phyloP scores from a whole-genome alignment of 2,113 vertebrate genomes.

The Spizaetus ornatus region DNA sequence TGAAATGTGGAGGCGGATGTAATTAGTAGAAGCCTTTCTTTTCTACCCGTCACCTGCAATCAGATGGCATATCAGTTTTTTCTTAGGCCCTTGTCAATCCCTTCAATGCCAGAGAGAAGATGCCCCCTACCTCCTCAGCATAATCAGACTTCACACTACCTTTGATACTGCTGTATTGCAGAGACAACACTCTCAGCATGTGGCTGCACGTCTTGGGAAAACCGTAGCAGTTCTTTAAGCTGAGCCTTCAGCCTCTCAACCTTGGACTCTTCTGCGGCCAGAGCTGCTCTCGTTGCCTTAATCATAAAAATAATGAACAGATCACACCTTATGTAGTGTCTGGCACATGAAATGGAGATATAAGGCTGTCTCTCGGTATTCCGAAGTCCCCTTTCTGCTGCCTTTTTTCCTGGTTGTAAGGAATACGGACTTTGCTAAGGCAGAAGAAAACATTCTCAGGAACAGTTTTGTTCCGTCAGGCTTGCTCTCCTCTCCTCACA shows the following conservation, averaged over 20 bases:
- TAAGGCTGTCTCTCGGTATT: neutral
- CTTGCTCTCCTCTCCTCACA: neutral
- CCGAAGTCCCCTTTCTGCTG: neutral
- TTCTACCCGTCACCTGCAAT: neutral
- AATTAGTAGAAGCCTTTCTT: neutral
- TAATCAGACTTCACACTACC: conserved; percentile 67
- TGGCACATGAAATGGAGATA: neutral
- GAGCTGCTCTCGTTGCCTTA: conserved; percentile 75
- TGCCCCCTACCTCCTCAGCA: neutral
- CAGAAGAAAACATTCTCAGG: neutral
- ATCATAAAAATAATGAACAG: neutral
- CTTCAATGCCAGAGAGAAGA: neutral
- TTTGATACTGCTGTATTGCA: conserved; percentile 85
- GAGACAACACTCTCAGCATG: conserved; percentile 80
- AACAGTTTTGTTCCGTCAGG: neutral
- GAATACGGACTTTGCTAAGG: neutral
- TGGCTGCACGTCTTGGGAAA: conserved; percentile 75
- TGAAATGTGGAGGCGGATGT: neutral
- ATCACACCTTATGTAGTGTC: neutral
- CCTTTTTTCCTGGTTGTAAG: neutral
- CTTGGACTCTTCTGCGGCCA: conserved; percentile 79
- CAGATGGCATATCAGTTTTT: neutral
- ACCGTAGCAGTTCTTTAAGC: conserved; percentile 84
- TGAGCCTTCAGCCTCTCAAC: conserved; percentile 81
- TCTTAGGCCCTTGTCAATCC: neutral